These are phyloP conservation scores for Steatocranus sp. DNA, from an alignment of 2,797 vertebrate genomes.

Conservation along the genomic window DNA sequence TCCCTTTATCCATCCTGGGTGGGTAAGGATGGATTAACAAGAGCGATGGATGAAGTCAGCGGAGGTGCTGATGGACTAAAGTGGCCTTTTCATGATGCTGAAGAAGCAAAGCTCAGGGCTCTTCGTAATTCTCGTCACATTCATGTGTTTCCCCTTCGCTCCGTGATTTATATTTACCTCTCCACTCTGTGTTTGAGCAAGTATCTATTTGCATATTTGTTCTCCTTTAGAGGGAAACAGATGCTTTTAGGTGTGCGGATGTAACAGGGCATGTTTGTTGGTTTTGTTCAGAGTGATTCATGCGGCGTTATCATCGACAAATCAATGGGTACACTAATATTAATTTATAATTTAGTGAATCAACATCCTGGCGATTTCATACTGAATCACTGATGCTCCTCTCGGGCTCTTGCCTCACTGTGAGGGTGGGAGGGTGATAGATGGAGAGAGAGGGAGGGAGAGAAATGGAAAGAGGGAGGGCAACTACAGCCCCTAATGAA, in stretches of 20 bases:
- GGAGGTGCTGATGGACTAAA: conserved; percentile 48
- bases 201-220: conserved; percentile 23
- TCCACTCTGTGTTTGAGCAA: conserved; percentile 13
- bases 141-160: not conserved
- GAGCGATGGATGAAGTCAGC: conserved; percentile 43
- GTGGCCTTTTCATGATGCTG: conserved; percentile 45
- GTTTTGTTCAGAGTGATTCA: conserved; percentile 31
- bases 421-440: conserved; percentile 26
- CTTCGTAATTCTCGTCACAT: not conserved
- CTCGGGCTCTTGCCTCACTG: conserved; percentile 16
- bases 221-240: conserved; percentile 7
- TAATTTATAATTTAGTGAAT: conserved; percentile 60
- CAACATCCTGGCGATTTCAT: conserved; percentile 47
- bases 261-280: conserved; percentile 28
- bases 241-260: conserved; percentile 25
- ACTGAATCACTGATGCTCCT: conserved; percentile 42
- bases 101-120: not conserved
- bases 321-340: conserved; percentile 35
- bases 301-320: conserved; percentile 20
- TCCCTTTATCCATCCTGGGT: conserved; percentile 3
- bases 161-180: conserved; percentile 32
- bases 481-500: conserved; percentile 29
- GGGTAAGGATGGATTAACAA: conserved; percentile 32
- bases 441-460: not conserved
- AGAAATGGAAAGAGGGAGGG: not conserved